Percentiles rank a stretch among this genome's conserved stretches.
Conservation (phyloP, 2,797 vertebrate genomes). For the Taenioides sp. region DNA sequence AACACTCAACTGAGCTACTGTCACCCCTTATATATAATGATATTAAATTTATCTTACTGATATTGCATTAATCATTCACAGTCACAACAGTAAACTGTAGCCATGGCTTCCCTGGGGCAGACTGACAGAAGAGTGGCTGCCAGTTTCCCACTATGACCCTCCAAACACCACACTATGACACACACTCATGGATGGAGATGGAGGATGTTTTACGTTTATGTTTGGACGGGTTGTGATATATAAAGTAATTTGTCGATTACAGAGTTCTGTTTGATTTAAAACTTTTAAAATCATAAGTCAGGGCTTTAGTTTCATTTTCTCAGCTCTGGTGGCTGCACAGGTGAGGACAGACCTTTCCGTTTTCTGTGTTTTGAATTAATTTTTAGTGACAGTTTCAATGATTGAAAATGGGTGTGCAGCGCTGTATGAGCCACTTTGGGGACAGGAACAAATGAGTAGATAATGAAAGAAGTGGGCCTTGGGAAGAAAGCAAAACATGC, state of each 20-base stretch:
- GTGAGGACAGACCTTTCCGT: conserved; percentile 27
- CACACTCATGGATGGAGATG: neutral
- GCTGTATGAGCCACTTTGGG: conserved; percentile 49
- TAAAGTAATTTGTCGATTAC: neutral
- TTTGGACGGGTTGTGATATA: neutral
- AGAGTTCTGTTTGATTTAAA: neutral
- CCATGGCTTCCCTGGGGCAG: neutral
- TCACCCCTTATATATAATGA: no score
- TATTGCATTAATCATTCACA: no score
- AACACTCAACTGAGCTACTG: no score
- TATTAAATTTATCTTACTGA: no score
- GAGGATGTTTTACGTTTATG: neutral
- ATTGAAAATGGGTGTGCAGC: conserved; percentile 53
- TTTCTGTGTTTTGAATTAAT: conserved; percentile 30
- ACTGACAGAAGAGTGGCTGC: neutral
- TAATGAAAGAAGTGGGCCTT: conserved; percentile 67
- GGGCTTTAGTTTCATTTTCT: conserved; percentile 19
- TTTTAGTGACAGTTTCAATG: conserved; percentile 52
- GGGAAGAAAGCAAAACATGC: conserved; percentile 64
- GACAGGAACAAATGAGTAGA: conserved; percentile 70
- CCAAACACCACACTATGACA: neutral
- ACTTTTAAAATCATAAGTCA: conserved; percentile 2
- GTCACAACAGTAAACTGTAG: neutral
- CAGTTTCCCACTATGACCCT: neutral
- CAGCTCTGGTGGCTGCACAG: conserved; percentile 16